Percentiles rank a stretch among this genome's conserved stretches.
Evolutionary conservation across 1,140 invertebrate genomes (phyloP).

Genomic region (Dendroctonus valens): DNA sequence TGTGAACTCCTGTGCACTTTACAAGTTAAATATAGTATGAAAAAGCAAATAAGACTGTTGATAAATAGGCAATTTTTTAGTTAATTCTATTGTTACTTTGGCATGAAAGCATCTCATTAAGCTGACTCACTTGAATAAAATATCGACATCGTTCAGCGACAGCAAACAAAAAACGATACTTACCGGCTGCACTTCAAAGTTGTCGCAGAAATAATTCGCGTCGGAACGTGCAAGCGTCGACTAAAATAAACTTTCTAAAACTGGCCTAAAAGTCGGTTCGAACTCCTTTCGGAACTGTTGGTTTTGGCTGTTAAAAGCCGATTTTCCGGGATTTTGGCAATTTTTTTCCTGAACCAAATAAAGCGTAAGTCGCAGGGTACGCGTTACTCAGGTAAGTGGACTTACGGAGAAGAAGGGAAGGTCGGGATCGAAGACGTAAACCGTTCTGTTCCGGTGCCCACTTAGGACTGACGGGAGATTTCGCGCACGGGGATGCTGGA

Average conservation of each 20-base stretch:
- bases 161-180: constrained; percentile 17
- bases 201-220: constrained; percentile 22
- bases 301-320: neutral
- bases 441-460: constrained; percentile 31
- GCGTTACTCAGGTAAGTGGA: constrained; percentile 29
- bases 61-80: constrained; percentile 4
- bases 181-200: constrained; percentile 10
- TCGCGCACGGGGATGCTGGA: constrained; percentile 31
- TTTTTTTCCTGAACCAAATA: neutral
- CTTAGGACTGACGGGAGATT: constrained; percentile 31
- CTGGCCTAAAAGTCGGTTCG: neutral
- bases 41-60: neutral
- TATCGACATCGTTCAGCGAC: neutral
- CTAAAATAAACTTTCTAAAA: constrained; percentile 32
- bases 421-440: constrained; percentile 30
- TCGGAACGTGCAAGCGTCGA: constrained; percentile 5
- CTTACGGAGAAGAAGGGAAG: constrained; percentile 29
- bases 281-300: constrained; percentile 4
- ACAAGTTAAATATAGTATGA: too few relatives aligned
- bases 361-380: constrained; percentile 17
- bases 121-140: constrained; percentile 6
- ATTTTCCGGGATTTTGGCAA: neutral
- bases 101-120: constrained; percentile 5
- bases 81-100: constrained; percentile 7
- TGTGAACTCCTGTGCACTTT: too few relatives aligned